phyloP scores from a whole-genome alignment of 2,797 vertebrate species.

The Balearica regulorum region DNA sequence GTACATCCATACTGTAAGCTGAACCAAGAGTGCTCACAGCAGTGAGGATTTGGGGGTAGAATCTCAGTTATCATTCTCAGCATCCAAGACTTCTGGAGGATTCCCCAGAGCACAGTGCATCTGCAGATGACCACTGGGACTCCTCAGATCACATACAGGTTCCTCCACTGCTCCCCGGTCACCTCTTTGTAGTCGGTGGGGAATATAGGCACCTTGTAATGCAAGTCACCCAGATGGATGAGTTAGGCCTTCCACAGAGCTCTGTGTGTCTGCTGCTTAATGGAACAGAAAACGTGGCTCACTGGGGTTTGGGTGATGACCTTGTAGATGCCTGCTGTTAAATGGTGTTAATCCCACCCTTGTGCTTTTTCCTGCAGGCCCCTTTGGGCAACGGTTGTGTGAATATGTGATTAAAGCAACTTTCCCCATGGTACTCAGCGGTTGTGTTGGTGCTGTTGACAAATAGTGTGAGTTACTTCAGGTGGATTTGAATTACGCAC shows the following conservation, averaged over 20 bases:
- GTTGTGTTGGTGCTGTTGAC: neutral
- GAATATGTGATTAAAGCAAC: neutral
- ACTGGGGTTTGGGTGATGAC: neutral
- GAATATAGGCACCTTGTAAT: neutral
- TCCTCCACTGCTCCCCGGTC: neutral
- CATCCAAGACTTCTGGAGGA: neutral
- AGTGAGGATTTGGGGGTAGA: neutral
- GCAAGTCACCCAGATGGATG: neutral
- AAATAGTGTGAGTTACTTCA: neutral
- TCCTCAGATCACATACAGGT: neutral
- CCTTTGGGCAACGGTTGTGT: neutral
- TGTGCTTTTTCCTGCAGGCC: neutral
- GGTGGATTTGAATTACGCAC: neutral
- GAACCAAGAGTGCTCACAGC: neutral
- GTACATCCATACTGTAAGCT: neutral
- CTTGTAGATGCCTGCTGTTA: neutral
- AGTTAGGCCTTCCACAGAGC: neutral
- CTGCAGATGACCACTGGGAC: neutral
- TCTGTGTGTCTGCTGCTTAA: neutral
- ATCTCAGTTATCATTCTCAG: neutral
- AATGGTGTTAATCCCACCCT: neutral
- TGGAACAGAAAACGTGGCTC: neutral
- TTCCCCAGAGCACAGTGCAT: neutral
- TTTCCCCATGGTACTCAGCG: neutral
- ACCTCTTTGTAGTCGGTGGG: neutral